Conservation (phyloP, 1,140 invertebrate species). For the Bombus terrestris region DNA sequence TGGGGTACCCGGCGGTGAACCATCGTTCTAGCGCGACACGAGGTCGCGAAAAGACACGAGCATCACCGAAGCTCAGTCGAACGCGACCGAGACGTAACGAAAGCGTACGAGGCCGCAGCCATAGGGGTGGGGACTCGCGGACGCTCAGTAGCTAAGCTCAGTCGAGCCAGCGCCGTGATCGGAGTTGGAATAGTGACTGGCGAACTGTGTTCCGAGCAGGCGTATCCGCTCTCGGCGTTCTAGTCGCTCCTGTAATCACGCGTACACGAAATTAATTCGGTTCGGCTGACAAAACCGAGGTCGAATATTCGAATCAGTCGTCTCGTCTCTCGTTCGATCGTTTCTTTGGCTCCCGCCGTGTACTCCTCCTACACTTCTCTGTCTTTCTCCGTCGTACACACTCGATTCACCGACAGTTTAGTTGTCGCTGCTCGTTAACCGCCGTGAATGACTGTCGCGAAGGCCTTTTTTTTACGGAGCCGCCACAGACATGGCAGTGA, state of each 20-base stretch:
- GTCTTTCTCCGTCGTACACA: background rate
- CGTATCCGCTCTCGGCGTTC: slow-evolving; percentile 29
- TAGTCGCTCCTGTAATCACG: slow-evolving; percentile 45
- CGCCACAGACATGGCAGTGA: slow-evolving; percentile 55
- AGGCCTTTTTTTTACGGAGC: slow-evolving; percentile 19
- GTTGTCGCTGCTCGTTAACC: slow-evolving; percentile 24
- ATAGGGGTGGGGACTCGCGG: slow-evolving; percentile 51
- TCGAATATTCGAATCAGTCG: slow-evolving; percentile 4
- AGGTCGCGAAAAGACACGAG: slow-evolving; percentile 55
- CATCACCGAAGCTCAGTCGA: slow-evolving; percentile 7
- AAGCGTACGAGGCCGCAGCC: slow-evolving; percentile 48
- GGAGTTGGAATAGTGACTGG: slow-evolving; percentile 74
- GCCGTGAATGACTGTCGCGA: slow-evolving; percentile 39
- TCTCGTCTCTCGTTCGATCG: background rate
- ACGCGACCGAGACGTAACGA: slow-evolving; percentile 39
- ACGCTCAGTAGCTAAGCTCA: slow-evolving; percentile 71
- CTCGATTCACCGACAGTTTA: background rate
- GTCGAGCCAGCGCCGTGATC: slow-evolving; percentile 78
- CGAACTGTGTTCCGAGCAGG: slow-evolving; percentile 46
- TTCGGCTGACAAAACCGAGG: slow-evolving; percentile 10
- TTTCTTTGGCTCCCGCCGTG: background rate
- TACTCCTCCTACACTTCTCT: background rate
- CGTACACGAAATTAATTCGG: slow-evolving; percentile 41
- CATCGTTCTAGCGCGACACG: slow-evolving; percentile 57
- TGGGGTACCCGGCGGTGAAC: slow-evolving; percentile 54